Conservation (phyloP, 2,888 invertebrate species). For the Drosophila pseudotalamancana region DNA sequence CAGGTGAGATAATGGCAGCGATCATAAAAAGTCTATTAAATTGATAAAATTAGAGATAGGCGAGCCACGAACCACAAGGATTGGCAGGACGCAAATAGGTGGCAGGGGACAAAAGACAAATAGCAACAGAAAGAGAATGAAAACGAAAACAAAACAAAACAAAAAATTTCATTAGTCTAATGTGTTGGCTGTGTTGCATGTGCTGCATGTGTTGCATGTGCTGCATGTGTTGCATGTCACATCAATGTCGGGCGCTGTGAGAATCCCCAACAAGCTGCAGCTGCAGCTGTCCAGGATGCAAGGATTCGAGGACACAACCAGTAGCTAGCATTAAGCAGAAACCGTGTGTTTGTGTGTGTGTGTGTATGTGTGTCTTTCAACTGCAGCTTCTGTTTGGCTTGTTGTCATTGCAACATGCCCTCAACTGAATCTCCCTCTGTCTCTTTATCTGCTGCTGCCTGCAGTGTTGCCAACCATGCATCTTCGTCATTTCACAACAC, state of each 20-base stretch:
- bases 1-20: conserved; percentile 35
- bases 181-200: conserved; percentile 76
- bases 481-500: conserved; percentile 75
- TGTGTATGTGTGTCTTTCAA: conserved; percentile 41
- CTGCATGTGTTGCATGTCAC: conserved; percentile 76
- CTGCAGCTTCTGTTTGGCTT: conserved; percentile 44
- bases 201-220: conserved; percentile 77
- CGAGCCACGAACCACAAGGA: conserved; percentile 31
- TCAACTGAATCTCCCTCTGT: conserved; percentile 10
- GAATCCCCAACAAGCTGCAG: conserved; percentile 63
- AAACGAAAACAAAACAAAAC: conserved; percentile 3
- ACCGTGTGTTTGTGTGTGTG: conserved; percentile 25
- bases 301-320: conserved; percentile 20
- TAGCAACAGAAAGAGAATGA: neutral
- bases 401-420: conserved; percentile 69
- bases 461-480: conserved; percentile 52
- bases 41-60: conserved; percentile 48
- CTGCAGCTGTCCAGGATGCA: conserved; percentile 57
- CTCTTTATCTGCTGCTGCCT: neutral
- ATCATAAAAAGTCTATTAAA: conserved; percentile 42
- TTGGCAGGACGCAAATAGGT: conserved; percentile 26
- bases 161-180: conserved; percentile 74
- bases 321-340: conserved; percentile 19
- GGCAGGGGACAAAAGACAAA: neutral
- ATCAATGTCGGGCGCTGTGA: conserved; percentile 69